Conservation (phyloP, 2,888 invertebrate genomes). For the Athalia cordata region DNA sequence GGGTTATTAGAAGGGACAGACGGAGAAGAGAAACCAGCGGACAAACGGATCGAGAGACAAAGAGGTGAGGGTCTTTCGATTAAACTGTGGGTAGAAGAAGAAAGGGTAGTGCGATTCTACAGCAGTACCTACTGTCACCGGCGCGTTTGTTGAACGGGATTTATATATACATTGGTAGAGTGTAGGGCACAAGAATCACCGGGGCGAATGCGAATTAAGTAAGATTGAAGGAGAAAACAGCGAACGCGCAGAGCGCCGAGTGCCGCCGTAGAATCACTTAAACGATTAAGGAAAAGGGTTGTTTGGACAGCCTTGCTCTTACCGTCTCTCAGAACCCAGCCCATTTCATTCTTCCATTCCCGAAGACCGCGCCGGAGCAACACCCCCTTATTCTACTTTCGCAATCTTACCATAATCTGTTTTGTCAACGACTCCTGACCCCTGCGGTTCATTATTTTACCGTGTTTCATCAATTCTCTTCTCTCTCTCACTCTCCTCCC, state of each 20-base stretch:
- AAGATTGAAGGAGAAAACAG: constrained; percentile 11
- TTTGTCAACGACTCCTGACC: constrained; percentile 69
- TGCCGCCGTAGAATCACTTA: constrained; percentile 69
- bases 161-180: neutral
- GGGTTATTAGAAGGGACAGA: constrained; percentile 28
- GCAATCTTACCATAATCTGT: constrained; percentile 68
- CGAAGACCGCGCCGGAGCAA: constrained; percentile 44
- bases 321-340: constrained; percentile 59
- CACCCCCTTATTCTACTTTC: constrained; percentile 42
- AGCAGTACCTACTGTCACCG: neutral
- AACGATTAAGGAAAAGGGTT: constrained; percentile 74
- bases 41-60: constrained; percentile 33
- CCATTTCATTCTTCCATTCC: constrained; percentile 63
- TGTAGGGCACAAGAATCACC: neutral
- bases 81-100: constrained; percentile 16
- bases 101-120: neutral
- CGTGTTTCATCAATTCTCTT: constrained; percentile 46
- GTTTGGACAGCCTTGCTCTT: constrained; percentile 67
- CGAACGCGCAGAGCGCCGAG: constrained; percentile 55
- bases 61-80: constrained; percentile 41
- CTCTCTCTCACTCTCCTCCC: constrained; percentile 13
- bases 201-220: constrained; percentile 9
- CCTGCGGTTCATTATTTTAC: constrained; percentile 65
- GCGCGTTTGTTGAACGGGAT: constrained; percentile 27
- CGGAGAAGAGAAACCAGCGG: neutral